Evolutionary conservation across 2,113 vertebrate genomes (phyloP), one percentile per base, ranked within the genome.

Genomic region (Sclerurus mexicanus): DNA sequence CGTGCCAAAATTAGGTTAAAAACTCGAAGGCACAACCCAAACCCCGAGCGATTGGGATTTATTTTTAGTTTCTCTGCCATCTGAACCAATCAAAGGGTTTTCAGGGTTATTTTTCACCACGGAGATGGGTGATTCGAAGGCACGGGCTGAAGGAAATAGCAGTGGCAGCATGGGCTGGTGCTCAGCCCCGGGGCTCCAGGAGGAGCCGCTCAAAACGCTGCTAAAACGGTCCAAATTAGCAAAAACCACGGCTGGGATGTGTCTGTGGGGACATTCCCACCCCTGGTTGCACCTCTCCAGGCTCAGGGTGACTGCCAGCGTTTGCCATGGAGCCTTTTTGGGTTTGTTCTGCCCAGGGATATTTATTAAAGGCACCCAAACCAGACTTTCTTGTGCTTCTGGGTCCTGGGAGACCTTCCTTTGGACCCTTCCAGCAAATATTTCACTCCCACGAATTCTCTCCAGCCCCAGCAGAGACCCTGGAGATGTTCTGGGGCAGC

Each of bases 131-230:
- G 28, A 28, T 90, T 4, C 3, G 6, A 15, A 44, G 74, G 52
- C 44, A 20, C 8, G 22, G 23, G 18, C 21, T 58, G 40, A 46
- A 52, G 2, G 16, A 23, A 75, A 30, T 2, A 60, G 17, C 53
- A 15, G 49, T 1, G 2, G 14, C 15, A 18, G 17, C 42, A n/a
- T 5, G 39, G 53, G 17, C 5, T 0, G 4, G 14, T 0, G 4
- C 86, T 60, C 49, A 83, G 53, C 53, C 58, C 35, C 9, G 0
- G 13, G 55, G 18, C 22, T 68, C 12, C 78, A 60, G 71, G 52
- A 79, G 47, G 25, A 85, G 2, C 7, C 35, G 4, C 75, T 67
- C 25, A 14, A 50, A 72, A 28, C 23, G 3, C 23, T 46, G 60
- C n/a, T 78, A 37, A 85, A 82, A n/a, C 23, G 7, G 24, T 35